Base-by-base conservation (phyloP, 2,113 vertebrate genomes). In the Nyctibius bracteatus region DNA sequence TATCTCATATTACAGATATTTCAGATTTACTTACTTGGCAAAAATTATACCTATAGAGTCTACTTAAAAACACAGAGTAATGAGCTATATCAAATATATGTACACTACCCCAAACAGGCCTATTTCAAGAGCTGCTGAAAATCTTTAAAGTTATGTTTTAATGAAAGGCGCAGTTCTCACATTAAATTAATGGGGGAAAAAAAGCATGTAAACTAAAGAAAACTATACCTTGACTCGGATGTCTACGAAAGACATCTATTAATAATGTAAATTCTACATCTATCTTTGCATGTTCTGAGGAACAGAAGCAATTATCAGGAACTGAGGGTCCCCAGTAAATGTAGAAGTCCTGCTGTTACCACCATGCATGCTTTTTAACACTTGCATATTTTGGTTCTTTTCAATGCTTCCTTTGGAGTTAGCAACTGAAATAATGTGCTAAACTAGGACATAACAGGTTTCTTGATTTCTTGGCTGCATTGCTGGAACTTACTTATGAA, bases 1-100 rank as follows among this genome's bases (percentile, higher is more conserved):
- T 93, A 39, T 74, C 75, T 95, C 8, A 3, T 89, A 62, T 88
- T 95, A 81, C 37, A 79, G 24, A 13, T 84, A 84, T 95, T 94
- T 85, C 90, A 94, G 79, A 90, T 94, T 95, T 78, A 59, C n/a
- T 80, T 81, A 91, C 58, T 66, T 94, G 72, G 59, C 51, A 83
- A 73, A 74, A 94, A 46, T 3, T 31, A 20, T 21, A 59, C 4
- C 15, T 77, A 16, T 14, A 47, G 5, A 6, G 2, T 57, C 57
- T 81, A 11, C 15, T 95, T 79, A 75, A 71, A 41, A 71, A 35
- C 51, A 66, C 10, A 58, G 61, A 86, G 47, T 41, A 81, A 81
- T 81, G 46, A 55, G 17, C 92, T 93, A n/a, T 33, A 70, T 65
- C 39, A 80, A 81, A 86, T 79, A 81, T 41, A 88, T 18, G 21